A percentile compares a stretch with the other conserved stretches of the same genome.
phyloP scores from a whole-genome alignment of 2,113 vertebrate genomes.

The Mohoua ochrocephala region DNA sequence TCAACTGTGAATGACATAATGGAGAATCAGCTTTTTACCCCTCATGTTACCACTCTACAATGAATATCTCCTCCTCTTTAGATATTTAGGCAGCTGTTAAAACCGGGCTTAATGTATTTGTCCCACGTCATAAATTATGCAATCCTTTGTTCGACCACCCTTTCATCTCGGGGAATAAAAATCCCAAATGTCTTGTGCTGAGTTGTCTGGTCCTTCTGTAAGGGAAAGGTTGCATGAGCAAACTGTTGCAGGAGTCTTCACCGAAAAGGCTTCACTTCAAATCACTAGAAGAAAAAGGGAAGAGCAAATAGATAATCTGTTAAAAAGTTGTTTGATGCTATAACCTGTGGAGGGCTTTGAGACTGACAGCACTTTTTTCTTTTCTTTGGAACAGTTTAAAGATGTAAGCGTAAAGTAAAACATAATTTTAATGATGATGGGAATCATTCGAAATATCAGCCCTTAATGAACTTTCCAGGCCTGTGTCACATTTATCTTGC shows the following conservation, averaged over 20 bases:
- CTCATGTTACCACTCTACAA: not conserved
- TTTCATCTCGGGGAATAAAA: not conserved
- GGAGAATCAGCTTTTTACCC: not conserved
- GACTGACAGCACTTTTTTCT: not conserved
- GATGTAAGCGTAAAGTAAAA: not conserved
- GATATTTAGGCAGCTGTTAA: not conserved
- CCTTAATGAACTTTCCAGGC: not conserved
- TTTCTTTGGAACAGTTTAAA: not conserved
- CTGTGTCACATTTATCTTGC: not conserved
- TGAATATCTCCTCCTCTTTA: not conserved
- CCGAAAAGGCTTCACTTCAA: not conserved
- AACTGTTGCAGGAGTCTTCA: not conserved
- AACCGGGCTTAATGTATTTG: not conserved
- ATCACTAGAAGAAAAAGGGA: not conserved
- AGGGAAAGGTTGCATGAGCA: not conserved
- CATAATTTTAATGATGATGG: not conserved
- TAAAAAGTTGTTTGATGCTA: not conserved
- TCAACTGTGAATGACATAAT: not conserved
- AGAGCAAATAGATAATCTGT: not conserved
- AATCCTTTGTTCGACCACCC: not conserved
- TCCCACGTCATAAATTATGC: not conserved
- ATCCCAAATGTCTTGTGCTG: not conserved
- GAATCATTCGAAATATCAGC: not conserved
- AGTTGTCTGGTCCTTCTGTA: not conserved
- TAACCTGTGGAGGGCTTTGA: not conserved